These are phyloP conservation scores for Machimus rusticus DNA, from an alignment of 2,888 invertebrate species.

Conservation along the genomic window DNA sequence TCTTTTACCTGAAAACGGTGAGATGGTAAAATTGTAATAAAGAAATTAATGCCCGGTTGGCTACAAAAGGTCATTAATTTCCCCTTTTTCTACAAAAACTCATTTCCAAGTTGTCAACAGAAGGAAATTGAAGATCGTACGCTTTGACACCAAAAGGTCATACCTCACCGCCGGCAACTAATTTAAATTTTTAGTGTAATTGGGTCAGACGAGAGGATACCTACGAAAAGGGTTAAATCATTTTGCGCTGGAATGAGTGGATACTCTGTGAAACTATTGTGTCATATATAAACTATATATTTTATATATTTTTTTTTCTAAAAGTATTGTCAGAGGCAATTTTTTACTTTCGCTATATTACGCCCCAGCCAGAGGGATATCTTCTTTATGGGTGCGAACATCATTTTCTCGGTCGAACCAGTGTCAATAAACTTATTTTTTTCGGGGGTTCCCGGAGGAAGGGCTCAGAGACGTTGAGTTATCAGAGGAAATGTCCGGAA, in stretches of 20 bases:
- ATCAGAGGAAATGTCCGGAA: conserved; percentile 36
- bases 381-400: not conserved
- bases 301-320: not conserved
- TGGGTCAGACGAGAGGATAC: not conserved
- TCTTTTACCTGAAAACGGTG: not conserved
- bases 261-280: not conserved
- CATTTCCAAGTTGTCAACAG: conserved; percentile 19
- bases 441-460: not conserved
- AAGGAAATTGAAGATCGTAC: conserved; percentile 11
- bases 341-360: not conserved
- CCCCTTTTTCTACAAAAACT: not conserved
- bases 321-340: not conserved
- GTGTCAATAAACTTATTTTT: conserved; percentile 6
- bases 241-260: not conserved
- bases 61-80: conserved; percentile 7
- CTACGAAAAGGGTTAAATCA: not conserved
- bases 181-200: conserved; percentile 27
- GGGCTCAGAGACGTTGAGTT: conserved; percentile 12
- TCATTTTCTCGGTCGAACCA: conserved; percentile 24
- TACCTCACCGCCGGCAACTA: not conserved
- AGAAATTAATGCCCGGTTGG: not conserved
- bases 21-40: not conserved
- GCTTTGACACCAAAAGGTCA: not conserved
- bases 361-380: not conserved
- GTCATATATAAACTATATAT: not conserved